Percentiles rank a stretch among this genome's conserved stretches.
phyloP scores from a whole-genome alignment of 2,888 invertebrate genomes.

The Nomada flava region DNA sequence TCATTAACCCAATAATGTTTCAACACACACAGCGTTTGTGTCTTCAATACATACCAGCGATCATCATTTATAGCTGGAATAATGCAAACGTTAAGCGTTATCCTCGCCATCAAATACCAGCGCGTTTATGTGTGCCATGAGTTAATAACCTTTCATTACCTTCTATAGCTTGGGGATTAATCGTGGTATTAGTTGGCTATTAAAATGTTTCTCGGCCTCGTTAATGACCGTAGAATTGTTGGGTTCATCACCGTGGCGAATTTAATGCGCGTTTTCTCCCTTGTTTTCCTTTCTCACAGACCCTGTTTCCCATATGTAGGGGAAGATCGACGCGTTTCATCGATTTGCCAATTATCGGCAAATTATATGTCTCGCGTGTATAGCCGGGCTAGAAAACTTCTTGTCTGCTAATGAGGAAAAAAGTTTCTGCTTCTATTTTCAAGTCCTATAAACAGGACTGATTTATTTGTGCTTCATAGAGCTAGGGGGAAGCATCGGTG shows the following conservation, averaged over 20 bases:
- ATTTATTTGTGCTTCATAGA: neutral
- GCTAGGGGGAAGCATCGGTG: neutral
- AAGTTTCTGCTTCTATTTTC: neutral
- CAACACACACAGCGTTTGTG: neutral
- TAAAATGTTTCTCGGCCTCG: constrained; percentile 33
- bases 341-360: constrained; percentile 22
- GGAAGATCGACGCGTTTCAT: constrained; percentile 30
- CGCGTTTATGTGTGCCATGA: constrained; percentile 30
- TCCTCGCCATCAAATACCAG: neutral
- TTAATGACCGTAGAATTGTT: constrained; percentile 31
- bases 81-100: constrained; percentile 23
- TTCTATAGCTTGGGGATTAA: constrained; percentile 17
- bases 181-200: constrained; percentile 42
- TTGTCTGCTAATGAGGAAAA: constrained; percentile 6
- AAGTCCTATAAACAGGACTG: neutral
- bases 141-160: constrained; percentile 26
- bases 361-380: constrained; percentile 10
- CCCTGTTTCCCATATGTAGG: neutral
- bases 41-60: neutral
- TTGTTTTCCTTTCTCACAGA: constrained; percentile 30
- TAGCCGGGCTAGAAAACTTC: neutral
- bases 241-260: constrained; percentile 26
- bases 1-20: neutral
- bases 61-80: constrained; percentile 4
- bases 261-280: constrained; percentile 30